Evolutionary conservation across 2,797 vertebrate genomes (phyloP).

Genomic region (Bradypodion pumilum): DNA sequence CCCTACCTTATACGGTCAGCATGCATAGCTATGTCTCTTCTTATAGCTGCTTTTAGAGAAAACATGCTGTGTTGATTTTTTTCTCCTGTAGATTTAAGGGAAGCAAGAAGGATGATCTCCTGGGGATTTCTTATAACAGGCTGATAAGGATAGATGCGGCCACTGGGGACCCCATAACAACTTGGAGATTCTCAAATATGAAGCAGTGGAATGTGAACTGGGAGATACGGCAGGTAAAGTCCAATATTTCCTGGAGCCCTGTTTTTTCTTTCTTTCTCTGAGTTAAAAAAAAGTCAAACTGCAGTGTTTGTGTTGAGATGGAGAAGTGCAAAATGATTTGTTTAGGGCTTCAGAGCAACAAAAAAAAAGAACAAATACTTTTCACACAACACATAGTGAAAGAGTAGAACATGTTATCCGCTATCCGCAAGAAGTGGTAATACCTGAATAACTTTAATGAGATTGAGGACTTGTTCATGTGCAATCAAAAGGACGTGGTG

Average conservation of each 20-base stretch:
- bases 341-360: too few species aligned
- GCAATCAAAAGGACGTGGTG: too few species aligned
- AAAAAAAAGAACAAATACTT: too few species aligned
- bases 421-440: too few species aligned
- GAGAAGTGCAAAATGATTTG: neutral
- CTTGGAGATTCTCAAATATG: slow-evolving; percentile 97
- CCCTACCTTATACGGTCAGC: neutral
- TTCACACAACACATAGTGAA: too few species aligned
- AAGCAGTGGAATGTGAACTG: slow-evolving; percentile 99
- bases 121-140: slow-evolving; percentile 96
- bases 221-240: slow-evolving; percentile 93
- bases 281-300: slow-evolving; percentile 14
- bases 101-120: slow-evolving; percentile 92
- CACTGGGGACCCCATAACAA: slow-evolving; percentile 88
- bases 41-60: neutral
- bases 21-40: neutral
- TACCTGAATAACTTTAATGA: too few species aligned
- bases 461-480: too few species aligned
- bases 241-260: neutral
- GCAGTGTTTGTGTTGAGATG: neutral
- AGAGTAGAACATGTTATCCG: too few species aligned
- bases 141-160: slow-evolving; percentile 92
- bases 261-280: slow-evolving; percentile 30
- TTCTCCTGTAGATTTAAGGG: slow-evolving; percentile 87
- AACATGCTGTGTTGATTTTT: slow-evolving; percentile 28